Evolutionary conservation across 1,140 invertebrate genomes (phyloP).

Genomic region (Drosophila ohnishii): DNA sequence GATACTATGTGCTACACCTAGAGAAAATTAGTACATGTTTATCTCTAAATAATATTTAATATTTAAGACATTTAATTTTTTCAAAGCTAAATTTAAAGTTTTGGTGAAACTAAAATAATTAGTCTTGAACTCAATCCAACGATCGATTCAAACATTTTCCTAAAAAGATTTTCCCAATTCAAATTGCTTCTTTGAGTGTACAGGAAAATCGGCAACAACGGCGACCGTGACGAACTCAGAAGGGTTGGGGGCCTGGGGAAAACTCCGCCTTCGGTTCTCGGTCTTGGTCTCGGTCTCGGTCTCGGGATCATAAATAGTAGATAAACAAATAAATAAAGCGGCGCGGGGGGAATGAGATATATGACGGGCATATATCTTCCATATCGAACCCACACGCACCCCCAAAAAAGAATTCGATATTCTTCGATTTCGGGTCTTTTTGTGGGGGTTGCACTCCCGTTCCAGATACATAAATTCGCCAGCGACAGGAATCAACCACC

Average conservation of each 20-base stretch:
- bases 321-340: slow-evolving; percentile 77
- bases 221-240: slow-evolving; percentile 60
- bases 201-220: slow-evolving; percentile 60
- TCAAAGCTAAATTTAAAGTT: neutral
- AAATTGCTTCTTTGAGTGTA: slow-evolving; percentile 3
- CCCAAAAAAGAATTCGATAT: slow-evolving; percentile 43
- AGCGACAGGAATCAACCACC: slow-evolving; percentile 64
- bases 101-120: too few species aligned
- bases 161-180: too few species aligned
- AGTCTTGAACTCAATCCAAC: too few species aligned
- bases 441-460: slow-evolving; percentile 58
- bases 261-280: slow-evolving; percentile 19
- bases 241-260: slow-evolving; percentile 3
- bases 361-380: slow-evolving; percentile 71
- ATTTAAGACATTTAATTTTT: neutral
- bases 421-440: slow-evolving; percentile 49
- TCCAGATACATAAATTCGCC: slow-evolving; percentile 68
- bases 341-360: slow-evolving; percentile 53
- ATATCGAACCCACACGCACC: slow-evolving; percentile 32
- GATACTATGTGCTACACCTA: slow-evolving; percentile 6
- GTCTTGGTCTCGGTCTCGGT: slow-evolving; percentile 17
- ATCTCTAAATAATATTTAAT: neutral
- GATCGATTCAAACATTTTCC: too few species aligned
- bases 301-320: slow-evolving; percentile 72
- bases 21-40: neutral